These are phyloP conservation scores for Urocitellus parryii DNA, from an alignment of 2,113 vertebrate genomes.

Conservation along the genomic window DNA sequence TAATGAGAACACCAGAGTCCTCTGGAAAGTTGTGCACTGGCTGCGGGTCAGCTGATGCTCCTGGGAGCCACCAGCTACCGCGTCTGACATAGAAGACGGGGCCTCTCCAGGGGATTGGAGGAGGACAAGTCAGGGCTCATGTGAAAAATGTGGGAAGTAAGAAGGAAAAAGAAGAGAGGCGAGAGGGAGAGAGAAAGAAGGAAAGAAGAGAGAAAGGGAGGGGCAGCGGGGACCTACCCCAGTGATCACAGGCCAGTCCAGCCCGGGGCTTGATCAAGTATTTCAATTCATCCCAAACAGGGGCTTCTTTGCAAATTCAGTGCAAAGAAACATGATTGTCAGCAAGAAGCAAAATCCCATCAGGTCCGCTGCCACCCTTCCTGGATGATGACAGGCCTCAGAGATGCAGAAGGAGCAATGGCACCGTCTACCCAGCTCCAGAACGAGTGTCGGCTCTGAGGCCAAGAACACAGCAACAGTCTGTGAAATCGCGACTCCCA, in stretches of 20 bases:
- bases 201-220: neutral
- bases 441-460: neutral
- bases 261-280: neutral
- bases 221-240: neutral
- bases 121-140: neutral
- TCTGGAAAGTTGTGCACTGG: accelerated
- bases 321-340: too few relatives aligned
- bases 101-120: neutral
- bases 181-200: neutral
- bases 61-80: neutral
- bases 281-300: neutral
- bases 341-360: neutral
- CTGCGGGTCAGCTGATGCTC: neutral
- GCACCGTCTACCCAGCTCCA: accelerated
- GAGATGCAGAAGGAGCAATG: accelerated
- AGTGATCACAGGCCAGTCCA: neutral
- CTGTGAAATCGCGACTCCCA: neutral
- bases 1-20: neutral
- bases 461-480: neutral
- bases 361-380: neutral
- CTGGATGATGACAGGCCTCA: neutral
- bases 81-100: neutral
- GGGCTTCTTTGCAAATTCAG: neutral
- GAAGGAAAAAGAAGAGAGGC: neutral
- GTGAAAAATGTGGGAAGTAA: neutral